Base-by-base conservation (phyloP, 2,888 invertebrate genomes). In the Creontiades dilutus region DNA sequence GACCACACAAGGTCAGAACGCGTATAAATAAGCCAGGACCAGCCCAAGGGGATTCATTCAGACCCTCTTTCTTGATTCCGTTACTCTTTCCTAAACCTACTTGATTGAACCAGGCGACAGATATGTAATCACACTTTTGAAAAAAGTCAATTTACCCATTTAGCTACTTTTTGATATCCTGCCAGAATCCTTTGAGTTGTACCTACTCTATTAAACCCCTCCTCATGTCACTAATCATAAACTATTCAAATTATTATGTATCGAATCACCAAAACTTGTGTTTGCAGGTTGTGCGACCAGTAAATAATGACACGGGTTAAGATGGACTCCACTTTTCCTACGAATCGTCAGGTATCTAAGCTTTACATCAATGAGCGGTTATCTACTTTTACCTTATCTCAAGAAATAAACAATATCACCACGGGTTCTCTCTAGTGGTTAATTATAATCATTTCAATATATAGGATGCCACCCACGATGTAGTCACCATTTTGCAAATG, bases 211-310 rank as follows among this genome's bases (percentile, higher is more conserved):
- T 37, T 37, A 37, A 4, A 7, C 37, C 7, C n/a, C 3, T 37
- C 7, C 37, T 37, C 37, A 37, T 2, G 7, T 37, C 37, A 37
- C 2, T 37, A 37, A 52, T 52, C 52, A 52, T 2, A 3, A 52
- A 52, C 52, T 37, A 52, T 52, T 52, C 52, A 52, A 7, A 37
- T 37, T 37, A 11, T 7, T 68, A 68, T 68, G 4, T 68, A 0
- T 57, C 0, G 0, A n/a, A 14, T 57, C 0, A 57, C 16, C 0
- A 57, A 0, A 16, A n/a, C 4, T 68, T 68, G 19, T 68, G 16
- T 82, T 85, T 61, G 28, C 85, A 85, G 85, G 85, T 85, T 37
- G 55, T 57, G 37, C 85, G 85, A 7, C 85, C 85, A 37, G 85
- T 27, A 55, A 85, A 14, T 61, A 57, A 37, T 37, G 23, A 61